A percentile compares a stretch with the other conserved stretches of the same genome.
Conservation (phyloP, 2,797 vertebrate species). For the Falco biarmicus region DNA sequence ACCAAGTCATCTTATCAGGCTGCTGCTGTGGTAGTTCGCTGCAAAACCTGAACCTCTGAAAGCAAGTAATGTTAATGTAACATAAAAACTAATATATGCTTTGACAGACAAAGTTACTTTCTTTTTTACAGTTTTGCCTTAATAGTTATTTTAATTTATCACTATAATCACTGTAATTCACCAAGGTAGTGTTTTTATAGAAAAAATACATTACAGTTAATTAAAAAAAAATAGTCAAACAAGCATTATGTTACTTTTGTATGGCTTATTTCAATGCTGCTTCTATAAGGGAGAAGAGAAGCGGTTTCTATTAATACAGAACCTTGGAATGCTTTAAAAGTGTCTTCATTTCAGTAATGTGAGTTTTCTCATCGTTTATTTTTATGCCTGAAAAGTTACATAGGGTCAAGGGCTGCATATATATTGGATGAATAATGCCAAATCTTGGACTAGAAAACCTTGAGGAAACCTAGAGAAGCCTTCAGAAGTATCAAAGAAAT, state of each 20-base stretch:
- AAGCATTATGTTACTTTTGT: neutral
- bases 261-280: neutral
- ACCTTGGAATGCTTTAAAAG: neutral
- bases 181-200: neutral
- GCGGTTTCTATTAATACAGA: neutral
- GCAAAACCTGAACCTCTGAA: neutral
- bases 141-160: neutral
- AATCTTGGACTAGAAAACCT: neutral
- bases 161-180: neutral
- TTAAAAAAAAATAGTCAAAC: neutral
- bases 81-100: neutral
- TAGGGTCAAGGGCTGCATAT: neutral
- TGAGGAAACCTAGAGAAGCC: neutral
- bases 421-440: neutral
- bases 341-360: neutral
- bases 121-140: neutral
- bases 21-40: neutral
- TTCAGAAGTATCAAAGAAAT: neutral
- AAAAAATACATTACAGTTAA: neutral
- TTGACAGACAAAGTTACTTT: conserved; percentile 4
- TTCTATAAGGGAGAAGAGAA: neutral
- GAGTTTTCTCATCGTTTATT: neutral
- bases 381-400: neutral
- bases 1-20: conserved; percentile 58
- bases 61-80: neutral